Percentiles rank a stretch among this genome's conserved stretches.
Evolutionary conservation across 1,140 invertebrate species (phyloP).

Genomic region (Drosophila mayri): DNA sequence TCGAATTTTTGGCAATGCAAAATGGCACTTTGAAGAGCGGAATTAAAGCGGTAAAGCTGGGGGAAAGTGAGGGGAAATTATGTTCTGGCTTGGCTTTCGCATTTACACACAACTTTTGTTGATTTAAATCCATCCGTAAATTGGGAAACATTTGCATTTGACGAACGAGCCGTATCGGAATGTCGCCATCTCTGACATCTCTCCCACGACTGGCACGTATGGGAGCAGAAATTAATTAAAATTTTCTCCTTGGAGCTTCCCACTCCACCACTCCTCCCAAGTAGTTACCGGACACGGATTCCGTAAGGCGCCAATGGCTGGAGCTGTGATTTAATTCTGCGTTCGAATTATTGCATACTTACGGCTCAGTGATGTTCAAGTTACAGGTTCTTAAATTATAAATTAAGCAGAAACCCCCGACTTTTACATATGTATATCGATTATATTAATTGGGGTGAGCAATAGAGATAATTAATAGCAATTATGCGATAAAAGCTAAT

Average conservation of each 20-base stretch:
- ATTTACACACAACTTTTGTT: constrained; percentile 7
- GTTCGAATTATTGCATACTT: background rate
- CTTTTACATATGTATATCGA: background rate
- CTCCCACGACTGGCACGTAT: background rate
- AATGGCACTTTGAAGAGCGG: background rate
- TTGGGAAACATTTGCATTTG: constrained; percentile 15
- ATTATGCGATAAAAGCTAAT: background rate
- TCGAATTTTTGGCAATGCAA: constrained; percentile 3
- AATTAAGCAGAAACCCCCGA: background rate
- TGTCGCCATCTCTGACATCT: constrained; percentile 7
- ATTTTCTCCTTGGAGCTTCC: background rate
- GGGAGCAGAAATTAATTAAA: constrained; percentile 31
- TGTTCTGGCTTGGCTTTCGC: too few relatives aligned
- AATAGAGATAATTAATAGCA: background rate
- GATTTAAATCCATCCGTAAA: constrained; percentile 17
- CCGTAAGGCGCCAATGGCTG: background rate
- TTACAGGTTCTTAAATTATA: background rate
- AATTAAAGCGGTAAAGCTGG: background rate
- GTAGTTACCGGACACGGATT: constrained; percentile 9
- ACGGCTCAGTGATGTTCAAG: background rate
- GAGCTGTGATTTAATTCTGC: background rate
- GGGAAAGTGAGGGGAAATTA: background rate
- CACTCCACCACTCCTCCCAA: too few relatives aligned
- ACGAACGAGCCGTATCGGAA: constrained; percentile 5
- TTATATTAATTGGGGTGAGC: background rate